Evolutionary conservation across 2,888 invertebrate genomes (phyloP).

Genomic region (Netelia inedita): DNA sequence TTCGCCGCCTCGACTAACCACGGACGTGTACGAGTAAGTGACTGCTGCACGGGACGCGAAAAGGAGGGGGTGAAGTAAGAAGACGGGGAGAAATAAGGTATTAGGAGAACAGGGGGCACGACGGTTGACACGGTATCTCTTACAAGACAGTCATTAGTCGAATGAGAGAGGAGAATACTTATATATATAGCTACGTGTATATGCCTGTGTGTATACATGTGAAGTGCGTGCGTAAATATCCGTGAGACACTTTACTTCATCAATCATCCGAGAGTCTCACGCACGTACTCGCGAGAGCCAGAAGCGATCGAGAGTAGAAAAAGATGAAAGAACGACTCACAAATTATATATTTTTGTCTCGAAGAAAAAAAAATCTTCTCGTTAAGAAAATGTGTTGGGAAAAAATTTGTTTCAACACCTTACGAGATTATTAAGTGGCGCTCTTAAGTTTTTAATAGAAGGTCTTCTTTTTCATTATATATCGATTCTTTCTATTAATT

Average conservation of each 20-base stretch:
- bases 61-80: not conserved
- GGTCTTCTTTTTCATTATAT: not conserved
- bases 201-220: conserved; percentile 68
- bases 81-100: conserved; percentile 21
- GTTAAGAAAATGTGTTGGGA: conserved; percentile 31
- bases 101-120: conserved; percentile 64
- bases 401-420: conserved; percentile 65
- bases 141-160: conserved; percentile 82
- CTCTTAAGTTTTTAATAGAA: not conserved
- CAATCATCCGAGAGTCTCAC: conserved; percentile 79
- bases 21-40: conserved; percentile 26
- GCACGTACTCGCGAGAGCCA: conserved; percentile 52
- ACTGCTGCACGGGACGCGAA: not conserved
- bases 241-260: conserved; percentile 77
- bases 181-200: conserved; percentile 32
- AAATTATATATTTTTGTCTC: conserved; percentile 78
- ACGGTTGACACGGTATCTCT: conserved; percentile 79
- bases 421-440: conserved; percentile 40
- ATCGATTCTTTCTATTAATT: conserved; percentile 9
- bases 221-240: conserved; percentile 79
- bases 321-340: conserved; percentile 71
- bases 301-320: conserved; percentile 52
- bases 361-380: conserved; percentile 45
- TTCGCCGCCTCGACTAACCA: conserved; percentile 26
- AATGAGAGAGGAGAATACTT: conserved; percentile 74